Evolutionary conservation across 2,888 invertebrate genomes (phyloP), one percentile per base, ranked within the genome.

Genomic region (Protophormia terraenovae): DNA sequence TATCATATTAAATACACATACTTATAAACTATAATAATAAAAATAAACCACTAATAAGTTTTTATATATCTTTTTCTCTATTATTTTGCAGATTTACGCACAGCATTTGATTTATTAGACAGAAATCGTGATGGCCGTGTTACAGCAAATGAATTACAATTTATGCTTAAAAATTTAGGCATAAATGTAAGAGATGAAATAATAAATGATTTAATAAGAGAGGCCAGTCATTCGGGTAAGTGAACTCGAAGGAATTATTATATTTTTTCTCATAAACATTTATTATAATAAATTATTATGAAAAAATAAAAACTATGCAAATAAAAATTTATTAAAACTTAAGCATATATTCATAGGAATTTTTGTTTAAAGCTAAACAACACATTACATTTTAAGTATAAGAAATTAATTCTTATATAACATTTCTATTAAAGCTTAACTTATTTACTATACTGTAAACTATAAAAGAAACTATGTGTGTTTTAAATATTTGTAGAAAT

Each of bases 111-210:
- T 84, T 93, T 97, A 86, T 92, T 96, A 92, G 96, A 97, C 92
- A 94, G 95, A 86, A 96, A 97, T 93, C 95, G 95, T 89, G 96
- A 97, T 92, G 96, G 96, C 0, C 94, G 95, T 90, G 95, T 96
- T 87, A 96, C 95, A 66, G 95, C 95, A 0, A 94, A 94, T 66
- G 96, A 96, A 91, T 93, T 97, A 89, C 96, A 96, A 93, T 95
- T 95, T 91, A 97, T 97, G 96, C 93, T 96, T 88, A 94, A 95
- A 87, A 96, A 96, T 92, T 94, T 96, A 88, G 96, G 96, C 89
- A 96, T 97, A 88, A 94, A 95, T 90, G 94, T 96, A 89, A 94
- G 94, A 89, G 96, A 96, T 90, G 95, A 96, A 90, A 94, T 95
- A 89, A 95, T 96, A 86, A 94, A 95, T 86, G 95, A 96, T 90